phyloP scores from a whole-genome alignment of 2,113 vertebrate species.

The Xyliphius kryptos region DNA sequence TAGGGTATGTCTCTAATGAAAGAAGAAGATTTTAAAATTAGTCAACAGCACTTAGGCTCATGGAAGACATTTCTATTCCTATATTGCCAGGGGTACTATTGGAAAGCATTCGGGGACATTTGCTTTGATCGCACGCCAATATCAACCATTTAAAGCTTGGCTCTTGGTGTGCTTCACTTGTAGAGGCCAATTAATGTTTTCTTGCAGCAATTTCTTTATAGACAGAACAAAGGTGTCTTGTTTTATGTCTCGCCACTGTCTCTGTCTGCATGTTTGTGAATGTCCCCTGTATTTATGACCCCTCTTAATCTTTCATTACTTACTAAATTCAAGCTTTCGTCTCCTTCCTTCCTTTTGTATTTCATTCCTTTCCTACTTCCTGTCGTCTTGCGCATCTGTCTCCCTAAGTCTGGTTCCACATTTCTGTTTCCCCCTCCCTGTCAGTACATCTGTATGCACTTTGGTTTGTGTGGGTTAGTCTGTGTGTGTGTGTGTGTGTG shows the following conservation, averaged over 20 bases:
- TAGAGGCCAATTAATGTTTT: neutral
- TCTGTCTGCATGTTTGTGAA: neutral
- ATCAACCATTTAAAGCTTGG: too few relatives aligned
- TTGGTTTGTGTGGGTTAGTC: slow-evolving; percentile 14
- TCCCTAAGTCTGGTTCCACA: neutral
- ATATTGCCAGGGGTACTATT: too few relatives aligned
- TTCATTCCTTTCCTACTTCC: slow-evolving; percentile 2
- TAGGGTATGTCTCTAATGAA: neutral
- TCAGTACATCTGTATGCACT: slow-evolving; percentile 20
- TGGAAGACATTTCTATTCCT: too few relatives aligned
- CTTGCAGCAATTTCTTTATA: too few relatives aligned
- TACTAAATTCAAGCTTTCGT: slow-evolving; percentile 8
- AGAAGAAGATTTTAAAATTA: too few relatives aligned
- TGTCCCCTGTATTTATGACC: neutral
- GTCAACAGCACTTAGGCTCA: too few relatives aligned
- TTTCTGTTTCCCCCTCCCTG: neutral
- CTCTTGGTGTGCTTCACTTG: neutral
- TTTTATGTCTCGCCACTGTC: too few relatives aligned
- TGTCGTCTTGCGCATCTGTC: slow-evolving; percentile 16
- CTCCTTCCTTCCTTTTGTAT: too few relatives aligned
- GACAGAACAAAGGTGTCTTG: too few relatives aligned
- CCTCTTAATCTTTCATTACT: slow-evolving; percentile 8
- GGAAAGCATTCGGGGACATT: too few relatives aligned
- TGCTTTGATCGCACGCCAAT: too few relatives aligned
- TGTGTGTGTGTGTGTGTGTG: too few relatives aligned